phyloP scores from a whole-genome alignment of 2,888 invertebrate genomes.

The Alitta virens region DNA sequence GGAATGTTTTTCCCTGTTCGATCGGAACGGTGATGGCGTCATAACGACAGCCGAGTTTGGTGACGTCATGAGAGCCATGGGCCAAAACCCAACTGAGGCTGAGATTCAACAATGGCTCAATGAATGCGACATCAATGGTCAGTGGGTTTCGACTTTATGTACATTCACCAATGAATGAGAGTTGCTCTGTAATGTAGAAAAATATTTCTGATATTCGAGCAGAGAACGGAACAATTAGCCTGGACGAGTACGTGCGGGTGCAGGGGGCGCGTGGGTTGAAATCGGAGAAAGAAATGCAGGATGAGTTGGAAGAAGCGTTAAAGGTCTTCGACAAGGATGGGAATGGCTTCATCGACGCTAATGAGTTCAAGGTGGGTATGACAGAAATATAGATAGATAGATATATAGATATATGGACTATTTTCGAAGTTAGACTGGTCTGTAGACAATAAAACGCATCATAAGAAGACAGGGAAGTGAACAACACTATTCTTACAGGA shows the following conservation, averaged over 20 bases:
- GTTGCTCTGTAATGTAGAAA: no score
- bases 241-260: conserved; percentile 25
- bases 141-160: no score
- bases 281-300: conserved; percentile 20
- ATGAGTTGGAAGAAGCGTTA: conserved; percentile 31
- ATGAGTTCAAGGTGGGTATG: neutral
- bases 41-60: neutral
- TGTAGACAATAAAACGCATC: no score
- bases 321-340: conserved; percentile 32
- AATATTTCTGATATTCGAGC: neutral
- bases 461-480: no score
- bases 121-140: neutral
- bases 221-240: conserved; percentile 23
- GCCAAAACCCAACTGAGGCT: neutral
- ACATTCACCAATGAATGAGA: no score
- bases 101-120: neutral
- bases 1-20: neutral
- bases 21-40: neutral
- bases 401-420: no score
- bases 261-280: conserved; percentile 22
- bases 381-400: no score
- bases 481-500: no score
- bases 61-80: neutral
- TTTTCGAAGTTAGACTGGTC: no score
- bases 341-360: conserved; percentile 1